Evolutionary conservation across 2,113 vertebrate species (phyloP).

Genomic region (Ceyx cyanopectus): DNA sequence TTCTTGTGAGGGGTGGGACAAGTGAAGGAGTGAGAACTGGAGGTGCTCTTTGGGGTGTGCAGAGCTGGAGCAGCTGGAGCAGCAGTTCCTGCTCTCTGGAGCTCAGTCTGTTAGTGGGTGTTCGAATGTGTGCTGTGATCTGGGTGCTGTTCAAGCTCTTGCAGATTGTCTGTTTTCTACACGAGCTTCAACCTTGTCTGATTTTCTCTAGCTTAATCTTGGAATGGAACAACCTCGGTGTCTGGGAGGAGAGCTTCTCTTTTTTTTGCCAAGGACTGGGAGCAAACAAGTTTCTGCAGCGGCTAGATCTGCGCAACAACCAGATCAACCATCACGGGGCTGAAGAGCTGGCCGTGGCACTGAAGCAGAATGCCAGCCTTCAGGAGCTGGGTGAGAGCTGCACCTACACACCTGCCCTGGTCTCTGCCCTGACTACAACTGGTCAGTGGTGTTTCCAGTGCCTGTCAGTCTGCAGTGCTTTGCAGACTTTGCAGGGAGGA

Average conservation of each 20-base stretch:
- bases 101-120: rapidly evolving
- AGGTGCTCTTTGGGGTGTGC: neutral
- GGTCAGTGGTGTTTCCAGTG: neutral
- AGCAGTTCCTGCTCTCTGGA: neutral
- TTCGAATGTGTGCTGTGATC: rapidly evolving
- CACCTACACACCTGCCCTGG: rapidly evolving
- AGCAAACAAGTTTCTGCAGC: slow-evolving; percentile 78
- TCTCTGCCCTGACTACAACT: neutral
- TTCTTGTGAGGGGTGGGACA: neutral
- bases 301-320: slow-evolving; percentile 94
- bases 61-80: neutral
- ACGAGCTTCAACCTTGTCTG: neutral
- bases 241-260: slow-evolving; percentile 90
- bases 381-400: slow-evolving; percentile 86
- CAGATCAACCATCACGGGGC: slow-evolving; percentile 94
- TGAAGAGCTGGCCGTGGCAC: slow-evolving; percentile 82
- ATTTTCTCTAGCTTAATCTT: slow-evolving; percentile 83
- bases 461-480: neutral
- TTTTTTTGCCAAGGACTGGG: slow-evolving; percentile 88
- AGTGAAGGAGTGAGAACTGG: neutral
- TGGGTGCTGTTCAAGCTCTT: neutral
- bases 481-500: neutral
- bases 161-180: neutral
- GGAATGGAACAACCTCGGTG: slow-evolving; percentile 93
- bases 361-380: slow-evolving; percentile 82